A percentile compares a stretch with the other conserved stretches of the same genome.
Evolutionary conservation across 2,797 vertebrate genomes (phyloP).

Genomic region (Alcedo atthis): DNA sequence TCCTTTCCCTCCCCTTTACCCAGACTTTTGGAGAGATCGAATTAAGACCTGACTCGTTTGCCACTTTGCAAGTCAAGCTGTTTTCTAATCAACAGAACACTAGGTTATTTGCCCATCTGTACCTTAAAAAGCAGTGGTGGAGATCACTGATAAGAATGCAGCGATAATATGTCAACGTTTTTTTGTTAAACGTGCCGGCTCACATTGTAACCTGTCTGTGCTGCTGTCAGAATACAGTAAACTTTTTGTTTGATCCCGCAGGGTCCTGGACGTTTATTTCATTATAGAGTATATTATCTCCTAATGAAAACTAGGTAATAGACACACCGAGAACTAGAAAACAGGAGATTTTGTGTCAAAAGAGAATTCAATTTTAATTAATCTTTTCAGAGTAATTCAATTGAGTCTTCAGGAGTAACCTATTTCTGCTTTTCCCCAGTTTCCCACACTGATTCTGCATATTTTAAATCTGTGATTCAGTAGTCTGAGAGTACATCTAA

Average conservation of each 20-base stretch:
- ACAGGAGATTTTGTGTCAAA: conserved; percentile 68
- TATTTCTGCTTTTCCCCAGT: not conserved
- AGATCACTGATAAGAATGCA: not conserved
- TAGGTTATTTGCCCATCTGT: not conserved
- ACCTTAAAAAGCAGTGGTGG: not conserved
- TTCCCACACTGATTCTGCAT: not conserved
- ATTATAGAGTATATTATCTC: conserved; percentile 52
- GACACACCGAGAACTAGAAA: conserved; percentile 57
- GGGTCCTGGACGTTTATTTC: conserved; percentile 58
- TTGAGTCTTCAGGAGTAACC: conserved; percentile 58
- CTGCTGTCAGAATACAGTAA: conserved; percentile 33
- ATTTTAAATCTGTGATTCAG: not conserved
- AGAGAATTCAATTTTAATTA: conserved; percentile 76
- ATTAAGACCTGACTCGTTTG: not conserved
- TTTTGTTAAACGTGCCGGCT: not conserved
- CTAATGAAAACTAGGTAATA: conserved; percentile 66
- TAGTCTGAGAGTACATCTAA: not conserved
- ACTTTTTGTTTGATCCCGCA: conserved; percentile 28
- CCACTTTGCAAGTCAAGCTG: not conserved
- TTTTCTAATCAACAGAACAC: not conserved
- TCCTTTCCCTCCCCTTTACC: not conserved
- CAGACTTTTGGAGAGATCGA: not conserved
- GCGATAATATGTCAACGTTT: not conserved
- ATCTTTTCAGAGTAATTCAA: conserved; percentile 72
- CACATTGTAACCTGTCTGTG: not conserved